phyloP scores from a whole-genome alignment of 2,797 vertebrate genomes.

The Esox masquinongy region DNA sequence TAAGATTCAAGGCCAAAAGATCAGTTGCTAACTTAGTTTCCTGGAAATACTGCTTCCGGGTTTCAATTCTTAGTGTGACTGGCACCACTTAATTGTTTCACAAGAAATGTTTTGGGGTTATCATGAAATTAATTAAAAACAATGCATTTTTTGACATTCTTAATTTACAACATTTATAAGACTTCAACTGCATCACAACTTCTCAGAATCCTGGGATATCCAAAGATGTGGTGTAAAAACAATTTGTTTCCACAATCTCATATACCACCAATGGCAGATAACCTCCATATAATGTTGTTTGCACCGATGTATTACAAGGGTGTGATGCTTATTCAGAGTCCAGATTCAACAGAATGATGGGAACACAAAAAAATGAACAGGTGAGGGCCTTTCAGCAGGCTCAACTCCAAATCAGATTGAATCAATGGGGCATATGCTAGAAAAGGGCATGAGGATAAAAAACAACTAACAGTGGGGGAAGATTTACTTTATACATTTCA shows the following conservation, averaged over 20 bases:
- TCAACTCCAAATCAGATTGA: conserved; percentile 28
- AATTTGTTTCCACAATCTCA: conserved; percentile 3
- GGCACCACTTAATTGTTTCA: background rate
- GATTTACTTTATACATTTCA: conserved; percentile 29
- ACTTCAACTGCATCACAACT: background rate
- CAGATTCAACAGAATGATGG: background rate
- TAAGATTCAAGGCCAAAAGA: background rate
- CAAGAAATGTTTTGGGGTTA: background rate
- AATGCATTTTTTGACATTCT: conserved; percentile 4
- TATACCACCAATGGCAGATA: conserved; percentile 3
- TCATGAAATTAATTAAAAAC: background rate
- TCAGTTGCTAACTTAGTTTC: background rate
- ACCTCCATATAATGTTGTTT: background rate
- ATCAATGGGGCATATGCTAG: conserved; percentile 35
- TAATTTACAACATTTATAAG: conserved; percentile 5
- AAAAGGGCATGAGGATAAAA: conserved; percentile 22
- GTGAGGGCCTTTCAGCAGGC: conserved; percentile 16
- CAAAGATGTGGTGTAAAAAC: conserved; percentile 9
- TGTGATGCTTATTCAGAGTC: background rate
- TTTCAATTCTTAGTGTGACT: background rate
- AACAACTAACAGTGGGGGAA: conserved; percentile 24
- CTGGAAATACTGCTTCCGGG: background rate
- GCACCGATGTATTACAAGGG: background rate
- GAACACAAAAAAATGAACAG: background rate
- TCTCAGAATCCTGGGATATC: background rate